Conservation (phyloP, 1,140 invertebrate species). For the Panonychus citri region DNA sequence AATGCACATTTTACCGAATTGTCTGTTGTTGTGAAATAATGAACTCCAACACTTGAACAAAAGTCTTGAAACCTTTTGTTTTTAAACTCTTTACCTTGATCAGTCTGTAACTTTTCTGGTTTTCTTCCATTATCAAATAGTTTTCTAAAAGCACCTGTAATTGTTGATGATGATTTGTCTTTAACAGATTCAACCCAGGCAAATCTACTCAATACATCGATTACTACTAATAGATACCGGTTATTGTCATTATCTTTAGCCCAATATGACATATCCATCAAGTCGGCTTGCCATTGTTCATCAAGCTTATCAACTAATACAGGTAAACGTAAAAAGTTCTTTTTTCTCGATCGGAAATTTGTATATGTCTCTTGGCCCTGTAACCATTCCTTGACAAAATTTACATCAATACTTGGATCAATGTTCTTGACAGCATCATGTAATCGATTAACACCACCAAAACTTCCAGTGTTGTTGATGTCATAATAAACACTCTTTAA, state of each 20-base stretch:
- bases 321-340: conserved; percentile 12
- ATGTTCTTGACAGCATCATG: neutral
- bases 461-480: neutral
- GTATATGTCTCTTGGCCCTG: conserved; percentile 14
- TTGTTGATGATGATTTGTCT: conserved; percentile 7
- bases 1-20: conserved; percentile 23
- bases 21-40: conserved; percentile 23
- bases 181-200: conserved; percentile 14
- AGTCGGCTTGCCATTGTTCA: conserved; percentile 16
- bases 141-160: conserved; percentile 9
- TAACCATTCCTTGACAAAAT: conserved; percentile 11
- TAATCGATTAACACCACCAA: neutral
- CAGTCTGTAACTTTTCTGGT: conserved; percentile 5
- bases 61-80: conserved; percentile 15
- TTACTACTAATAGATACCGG: conserved; percentile 14
- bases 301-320: conserved; percentile 9
- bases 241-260: conserved; percentile 11
- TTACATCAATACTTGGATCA: neutral
- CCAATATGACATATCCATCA: conserved; percentile 12
- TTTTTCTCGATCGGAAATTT: conserved; percentile 10
- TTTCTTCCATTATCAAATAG: conserved; percentile 9
- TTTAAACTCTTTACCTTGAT: conserved; percentile 8
- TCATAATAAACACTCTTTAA: neutral
- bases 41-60: conserved; percentile 19
- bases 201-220: conserved; percentile 16